These are phyloP conservation scores for Drosophila prosaltans DNA, from an alignment of 1,140 invertebrate species.

Conservation along the genomic window DNA sequence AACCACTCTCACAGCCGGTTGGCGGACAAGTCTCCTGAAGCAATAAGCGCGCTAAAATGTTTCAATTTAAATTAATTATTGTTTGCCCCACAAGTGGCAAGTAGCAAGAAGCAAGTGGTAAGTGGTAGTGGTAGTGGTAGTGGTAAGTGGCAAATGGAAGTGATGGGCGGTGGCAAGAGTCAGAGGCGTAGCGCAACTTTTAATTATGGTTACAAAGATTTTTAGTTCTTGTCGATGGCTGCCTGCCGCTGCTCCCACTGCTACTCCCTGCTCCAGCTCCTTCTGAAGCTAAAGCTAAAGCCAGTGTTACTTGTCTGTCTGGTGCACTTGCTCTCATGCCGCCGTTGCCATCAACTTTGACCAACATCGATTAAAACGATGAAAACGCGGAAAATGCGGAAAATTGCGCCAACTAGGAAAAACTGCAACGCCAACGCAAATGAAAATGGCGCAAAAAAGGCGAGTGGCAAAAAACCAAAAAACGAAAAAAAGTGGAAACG, in stretches of 20 bases:
- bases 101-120: background rate
- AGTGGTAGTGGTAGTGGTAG: background rate
- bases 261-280: background rate
- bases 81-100: constrained; percentile 76
- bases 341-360: constrained; percentile 61
- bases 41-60: constrained; percentile 69
- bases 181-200: constrained; percentile 63
- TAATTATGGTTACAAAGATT: constrained; percentile 82
- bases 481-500: constrained; percentile 15
- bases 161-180: background rate
- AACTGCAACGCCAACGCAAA: constrained; percentile 73
- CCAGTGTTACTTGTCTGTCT: constrained; percentile 34
- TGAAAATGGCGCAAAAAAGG: constrained; percentile 65
- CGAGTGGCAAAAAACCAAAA: constrained; percentile 27
- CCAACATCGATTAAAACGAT: constrained; percentile 81
- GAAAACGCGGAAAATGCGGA: constrained; percentile 79
- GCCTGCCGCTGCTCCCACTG: constrained; percentile 17
- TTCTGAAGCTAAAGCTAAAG: background rate
- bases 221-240: constrained; percentile 74
- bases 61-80: constrained; percentile 82
- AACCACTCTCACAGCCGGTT: background rate
- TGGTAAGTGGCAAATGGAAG: background rate
- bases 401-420: constrained; percentile 78
- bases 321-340: background rate
- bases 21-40: background rate